phyloP scores from a whole-genome alignment of 2,888 invertebrate genomes.

The Tryphoninae sp. region DNA sequence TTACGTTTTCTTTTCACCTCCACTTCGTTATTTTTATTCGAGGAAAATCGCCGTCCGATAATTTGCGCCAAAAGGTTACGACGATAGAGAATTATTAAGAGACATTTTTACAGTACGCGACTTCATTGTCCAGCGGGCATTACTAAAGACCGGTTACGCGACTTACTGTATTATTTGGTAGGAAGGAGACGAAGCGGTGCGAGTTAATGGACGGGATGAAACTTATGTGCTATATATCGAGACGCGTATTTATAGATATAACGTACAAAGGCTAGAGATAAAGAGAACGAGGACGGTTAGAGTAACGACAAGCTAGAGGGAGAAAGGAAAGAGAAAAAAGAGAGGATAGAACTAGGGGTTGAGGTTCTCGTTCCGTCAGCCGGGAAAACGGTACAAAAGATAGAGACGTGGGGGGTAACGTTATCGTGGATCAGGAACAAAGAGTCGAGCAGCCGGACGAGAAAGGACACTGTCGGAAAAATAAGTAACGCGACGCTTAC shows the following conservation, averaged over 20 bases:
- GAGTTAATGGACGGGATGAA: slow-evolving; percentile 31
- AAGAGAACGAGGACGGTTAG: slow-evolving; percentile 32
- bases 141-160: slow-evolving; percentile 64
- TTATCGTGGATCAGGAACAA: slow-evolving; percentile 57
- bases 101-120: slow-evolving; percentile 53
- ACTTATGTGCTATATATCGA: neutral
- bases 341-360: neutral
- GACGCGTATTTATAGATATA: slow-evolving; percentile 17
- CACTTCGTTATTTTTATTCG: neutral
- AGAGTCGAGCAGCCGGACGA: slow-evolving; percentile 38
- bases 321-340: slow-evolving; percentile 8
- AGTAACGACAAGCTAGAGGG: slow-evolving; percentile 38
- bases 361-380: too few species aligned
- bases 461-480: slow-evolving; percentile 26
- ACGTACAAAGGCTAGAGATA: slow-evolving; percentile 32
- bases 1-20: neutral
- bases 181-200: slow-evolving; percentile 30
- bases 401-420: slow-evolving; percentile 36
- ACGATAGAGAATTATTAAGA: slow-evolving; percentile 27
- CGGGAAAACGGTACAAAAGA: slow-evolving; percentile 33
- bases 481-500: slow-evolving; percentile 4
- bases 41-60: neutral
- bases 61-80: neutral
- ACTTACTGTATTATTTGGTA: slow-evolving; percentile 67
- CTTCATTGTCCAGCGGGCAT: slow-evolving; percentile 68